These are phyloP conservation scores for Popillia japonica DNA, from an alignment of 1,140 invertebrate genomes.

Conservation along the genomic window DNA sequence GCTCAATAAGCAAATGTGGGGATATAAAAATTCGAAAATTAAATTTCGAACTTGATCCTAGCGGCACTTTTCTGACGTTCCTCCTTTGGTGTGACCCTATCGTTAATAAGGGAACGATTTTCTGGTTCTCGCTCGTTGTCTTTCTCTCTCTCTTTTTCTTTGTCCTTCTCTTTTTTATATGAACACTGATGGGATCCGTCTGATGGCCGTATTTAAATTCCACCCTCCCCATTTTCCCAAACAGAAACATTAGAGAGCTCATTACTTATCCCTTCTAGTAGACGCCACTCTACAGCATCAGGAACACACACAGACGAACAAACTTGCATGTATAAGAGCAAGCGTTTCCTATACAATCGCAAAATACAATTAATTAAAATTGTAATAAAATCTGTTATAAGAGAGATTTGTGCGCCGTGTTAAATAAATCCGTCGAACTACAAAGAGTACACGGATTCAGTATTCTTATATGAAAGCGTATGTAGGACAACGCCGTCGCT, in stretches of 20 bases:
- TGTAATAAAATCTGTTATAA: slow-evolving; percentile 45
- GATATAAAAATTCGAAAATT: slow-evolving; percentile 34
- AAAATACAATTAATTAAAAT: slow-evolving; percentile 49
- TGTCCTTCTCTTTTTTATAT: slow-evolving; percentile 21
- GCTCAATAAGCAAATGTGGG: slow-evolving; percentile 25
- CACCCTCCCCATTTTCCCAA: slow-evolving; percentile 33
- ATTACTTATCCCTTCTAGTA: slow-evolving; percentile 35
- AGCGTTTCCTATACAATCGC: neutral
- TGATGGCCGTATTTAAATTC: slow-evolving; percentile 38
- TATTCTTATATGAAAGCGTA: neutral
- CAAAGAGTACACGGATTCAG: slow-evolving; percentile 30
- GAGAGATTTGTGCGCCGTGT: slow-evolving; percentile 22
- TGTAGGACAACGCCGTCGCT: neutral
- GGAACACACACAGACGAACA: slow-evolving; percentile 26
- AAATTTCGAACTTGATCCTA: slow-evolving; percentile 25
- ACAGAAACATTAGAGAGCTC: slow-evolving; percentile 37
- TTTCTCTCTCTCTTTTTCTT: neutral
- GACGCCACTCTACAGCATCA: slow-evolving; percentile 14
- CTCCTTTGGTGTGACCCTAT: slow-evolving; percentile 25
- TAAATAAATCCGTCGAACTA: slow-evolving; percentile 41
- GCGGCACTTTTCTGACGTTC: slow-evolving; percentile 23
- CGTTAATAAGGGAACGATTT: slow-evolving; percentile 32
- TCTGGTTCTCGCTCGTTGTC: slow-evolving; percentile 14
- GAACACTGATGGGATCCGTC: slow-evolving; percentile 36
- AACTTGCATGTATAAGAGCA: neutral